Base-by-base conservation (phyloP, 2,113 vertebrate species). In the Melanostigma gelatinosum region DNA sequence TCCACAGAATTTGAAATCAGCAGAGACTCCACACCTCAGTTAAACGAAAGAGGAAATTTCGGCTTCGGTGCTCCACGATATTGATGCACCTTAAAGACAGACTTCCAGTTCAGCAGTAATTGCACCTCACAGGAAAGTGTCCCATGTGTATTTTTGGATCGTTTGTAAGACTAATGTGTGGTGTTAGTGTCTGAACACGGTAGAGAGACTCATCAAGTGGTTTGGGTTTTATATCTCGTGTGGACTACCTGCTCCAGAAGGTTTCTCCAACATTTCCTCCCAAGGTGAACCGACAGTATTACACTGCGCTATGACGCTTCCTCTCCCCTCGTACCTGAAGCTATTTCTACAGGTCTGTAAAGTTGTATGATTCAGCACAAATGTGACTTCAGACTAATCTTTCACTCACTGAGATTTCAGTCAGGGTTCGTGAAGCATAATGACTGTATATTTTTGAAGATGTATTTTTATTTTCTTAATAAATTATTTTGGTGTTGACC, bases 391-490 rank as follows among this genome's bases (percentile, higher is more conserved):
- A 72, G 76, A 87, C 73, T 38, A 80, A 60, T 69, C 24, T 74
- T 32, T 78, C 75, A 80, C 58, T 83, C 13, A 15, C 82, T 69
- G 75, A 82, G 50, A 76, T 22, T 32, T 82, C 54, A 65, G 80
- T 82, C 80, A 77, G 76, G 79, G 72, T 82, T 83, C 72, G 82
- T 86, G 48, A 89, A 84, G 72, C 80, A 80, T 84, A 85, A 77
- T 78, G 85, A 91, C 88, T 93, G 91, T 92, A 89, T 92, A 92
- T 93, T 93, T 94, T 94, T 91, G 22, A 89, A 92, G 83, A 91
- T 16, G 85, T 92, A 82, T 71, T 75, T 92, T 92, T 91, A 94
- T 94, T 94, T 94, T 94, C 90, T 78, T 89, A 92, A 88, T 93
- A 93, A 93, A 91, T 91, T 92, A 93, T 94, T 90, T 88, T 92